phyloP scores from a whole-genome alignment of 2,888 invertebrate genomes.

The Melikaiella ostensackeni region DNA sequence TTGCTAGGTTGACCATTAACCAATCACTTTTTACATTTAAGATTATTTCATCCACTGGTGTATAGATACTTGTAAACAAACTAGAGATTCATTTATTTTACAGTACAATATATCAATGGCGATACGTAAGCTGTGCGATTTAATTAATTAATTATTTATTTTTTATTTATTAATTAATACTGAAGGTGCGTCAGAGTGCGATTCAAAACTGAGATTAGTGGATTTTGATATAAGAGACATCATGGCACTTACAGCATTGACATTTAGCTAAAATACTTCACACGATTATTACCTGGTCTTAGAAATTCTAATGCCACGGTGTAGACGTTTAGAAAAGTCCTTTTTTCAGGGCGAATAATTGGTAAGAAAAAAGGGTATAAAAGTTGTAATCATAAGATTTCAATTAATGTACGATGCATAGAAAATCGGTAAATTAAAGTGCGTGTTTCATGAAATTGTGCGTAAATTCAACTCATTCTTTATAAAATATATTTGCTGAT shows the following conservation, averaged over 20 bases:
- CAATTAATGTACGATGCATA: conserved; percentile 3
- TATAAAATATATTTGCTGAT: conserved; percentile 4
- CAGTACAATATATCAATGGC: conserved; percentile 24
- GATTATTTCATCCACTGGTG: conserved; percentile 24
- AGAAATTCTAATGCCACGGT: conserved; percentile 37
- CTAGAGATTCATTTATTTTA: conserved; percentile 48
- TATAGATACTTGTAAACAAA: conserved; percentile 50
- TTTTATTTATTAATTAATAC: conserved; percentile 29
- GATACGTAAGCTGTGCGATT: conserved; percentile 38
- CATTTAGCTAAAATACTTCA: conserved; percentile 35
- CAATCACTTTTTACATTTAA: conserved; percentile 27
- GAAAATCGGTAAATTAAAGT: conserved; percentile 30
- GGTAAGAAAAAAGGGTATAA: conserved; percentile 9
- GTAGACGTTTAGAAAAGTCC: conserved; percentile 38
- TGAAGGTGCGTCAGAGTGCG: conserved; percentile 34
- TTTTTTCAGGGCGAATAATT: conserved; percentile 19
- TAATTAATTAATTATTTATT: conserved; percentile 19
- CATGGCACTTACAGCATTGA: conserved; percentile 39
- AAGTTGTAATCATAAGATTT: conserved; percentile 25
- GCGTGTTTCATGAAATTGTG: conserved; percentile 35
- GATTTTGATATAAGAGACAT: conserved; percentile 19
- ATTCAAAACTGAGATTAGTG: conserved; percentile 25
- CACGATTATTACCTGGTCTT: conserved; percentile 31
- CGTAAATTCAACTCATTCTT: conserved; percentile 28
- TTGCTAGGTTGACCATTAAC: conserved; percentile 9